Base-by-base conservation (phyloP, 2,797 vertebrate species). In the Gallinago nigripennis region DNA sequence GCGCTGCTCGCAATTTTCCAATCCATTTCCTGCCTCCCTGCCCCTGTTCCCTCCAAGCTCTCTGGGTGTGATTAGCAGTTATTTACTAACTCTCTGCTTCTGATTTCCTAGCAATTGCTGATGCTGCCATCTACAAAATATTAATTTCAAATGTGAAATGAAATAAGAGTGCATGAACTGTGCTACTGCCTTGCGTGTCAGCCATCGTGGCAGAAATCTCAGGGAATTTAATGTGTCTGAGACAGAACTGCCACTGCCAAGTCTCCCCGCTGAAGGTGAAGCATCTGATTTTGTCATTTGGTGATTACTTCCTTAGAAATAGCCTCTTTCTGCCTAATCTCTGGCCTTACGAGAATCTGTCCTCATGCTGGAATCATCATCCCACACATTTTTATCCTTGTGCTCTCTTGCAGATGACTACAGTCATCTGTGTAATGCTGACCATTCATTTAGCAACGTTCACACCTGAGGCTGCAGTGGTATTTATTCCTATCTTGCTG, bases 71-170 rank as follows among this genome's bases (percentile, higher is more conserved):
- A 96, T 95, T 82, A 94, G 71, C 73, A 69, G 50, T 91, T 92
- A 90, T 95, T 96, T 94, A 78, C 80, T 78, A 91, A 93, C 5
- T 31, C 69, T 83, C 61, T 83, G 61, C 24, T n/a, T 87, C 93
- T 92, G 63, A 95, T 93, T 96, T 95, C 92, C 2, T 23, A 87
- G 70, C 56, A 90, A 90, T 35, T 92, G 89, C 53, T 84, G 91
- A 93, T 82, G 83, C 81, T 86, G 78, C 41, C 82, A 69, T 46
- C 88, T 86, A 70, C 85, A 91, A 96, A 95, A 89, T 82, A 92
- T 8, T 94, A 0, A 92, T 94, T 95, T 95, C 80, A 96, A 95
- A 93, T 41, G 80, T 3, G 6, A 96, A 95, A 77, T 69, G 80
- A 93, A 92, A 13, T 69, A 73, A 80, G 76, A 95, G 48, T 61